phyloP scores from a whole-genome alignment of 2,888 invertebrate genomes.

The Glyphotaelius pellucidus region DNA sequence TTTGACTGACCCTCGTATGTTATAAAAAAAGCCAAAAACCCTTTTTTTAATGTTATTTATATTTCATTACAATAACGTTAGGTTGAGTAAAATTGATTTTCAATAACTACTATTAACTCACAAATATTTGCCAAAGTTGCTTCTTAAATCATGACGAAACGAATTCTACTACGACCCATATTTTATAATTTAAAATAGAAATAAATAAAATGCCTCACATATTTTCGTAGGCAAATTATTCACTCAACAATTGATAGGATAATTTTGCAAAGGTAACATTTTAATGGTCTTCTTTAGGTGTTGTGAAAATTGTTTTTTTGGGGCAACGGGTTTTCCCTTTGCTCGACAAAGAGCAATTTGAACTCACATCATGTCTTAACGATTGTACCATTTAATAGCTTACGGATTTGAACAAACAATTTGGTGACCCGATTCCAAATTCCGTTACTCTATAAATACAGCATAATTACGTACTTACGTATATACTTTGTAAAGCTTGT shows the following conservation, averaged over 20 bases:
- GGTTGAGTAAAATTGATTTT: too few relatives aligned
- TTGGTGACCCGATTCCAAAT: slow-evolving; percentile 36
- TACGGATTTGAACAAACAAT: background rate
- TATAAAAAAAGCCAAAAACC: too few relatives aligned
- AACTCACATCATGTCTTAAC: background rate
- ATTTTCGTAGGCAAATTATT: background rate
- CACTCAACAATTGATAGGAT: background rate
- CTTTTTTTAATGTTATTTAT: too few relatives aligned
- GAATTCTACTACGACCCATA: too few relatives aligned
- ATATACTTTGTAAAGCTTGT: slow-evolving; percentile 8
- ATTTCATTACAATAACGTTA: too few relatives aligned
- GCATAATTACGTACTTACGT: background rate
- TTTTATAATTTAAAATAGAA: too few relatives aligned
- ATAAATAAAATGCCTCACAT: too few relatives aligned
- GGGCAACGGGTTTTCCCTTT: background rate
- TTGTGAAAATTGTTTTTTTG: background rate
- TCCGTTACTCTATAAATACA: slow-evolving; percentile 28
- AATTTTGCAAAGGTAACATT: background rate
- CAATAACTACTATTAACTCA: too few relatives aligned
- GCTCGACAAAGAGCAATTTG: background rate
- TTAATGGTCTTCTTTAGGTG: background rate
- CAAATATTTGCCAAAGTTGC: too few relatives aligned
- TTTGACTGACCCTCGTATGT: too few relatives aligned
- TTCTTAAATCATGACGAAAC: too few relatives aligned
- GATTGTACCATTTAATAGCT: background rate